Percentiles rank a stretch among this genome's conserved stretches.
Conservation (phyloP, 2,113 vertebrate genomes). For the Daboia siamensis region DNA sequence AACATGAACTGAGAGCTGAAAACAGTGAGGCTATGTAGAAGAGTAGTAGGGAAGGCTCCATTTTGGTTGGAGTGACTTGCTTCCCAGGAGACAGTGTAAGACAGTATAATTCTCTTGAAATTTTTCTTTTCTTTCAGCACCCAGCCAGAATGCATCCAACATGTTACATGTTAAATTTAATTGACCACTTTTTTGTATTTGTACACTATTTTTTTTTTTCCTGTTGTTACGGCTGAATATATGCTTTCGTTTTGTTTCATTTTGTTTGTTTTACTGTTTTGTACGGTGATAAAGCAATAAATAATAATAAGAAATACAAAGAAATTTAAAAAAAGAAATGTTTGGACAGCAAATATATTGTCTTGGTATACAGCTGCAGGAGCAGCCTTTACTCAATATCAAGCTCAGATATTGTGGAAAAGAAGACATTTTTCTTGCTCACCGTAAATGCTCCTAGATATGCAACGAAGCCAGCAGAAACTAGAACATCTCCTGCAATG, state of each 20-base stretch:
- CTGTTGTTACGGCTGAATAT: no score
- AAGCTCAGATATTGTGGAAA: fast-evolving
- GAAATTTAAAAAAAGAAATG: no score
- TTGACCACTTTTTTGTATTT: no score
- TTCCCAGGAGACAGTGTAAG: neutral
- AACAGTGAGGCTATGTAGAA: neutral
- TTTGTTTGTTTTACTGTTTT: no score
- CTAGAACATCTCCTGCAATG: slow-evolving; percentile 80
- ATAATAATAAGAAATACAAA: no score
- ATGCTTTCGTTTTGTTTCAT: no score
- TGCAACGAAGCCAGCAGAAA: slow-evolving; percentile 83
- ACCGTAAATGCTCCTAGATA: slow-evolving; percentile 95
- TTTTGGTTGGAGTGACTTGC: neutral
- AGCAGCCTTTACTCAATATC: neutral
- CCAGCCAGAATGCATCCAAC: no score
- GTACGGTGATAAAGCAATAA: no score
- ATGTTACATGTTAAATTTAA: no score
- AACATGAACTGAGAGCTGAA: neutral
- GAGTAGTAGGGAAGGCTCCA: neutral
- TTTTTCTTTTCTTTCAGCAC: no score
- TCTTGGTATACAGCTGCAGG: neutral
- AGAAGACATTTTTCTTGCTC: slow-evolving; percentile 45
- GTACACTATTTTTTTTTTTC: no score
- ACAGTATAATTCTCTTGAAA: neutral
- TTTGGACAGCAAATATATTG: neutral